These are phyloP conservation scores for Phrynosoma blainvillii DNA, from an alignment of 2,113 vertebrate genomes.

Conservation along the genomic window DNA sequence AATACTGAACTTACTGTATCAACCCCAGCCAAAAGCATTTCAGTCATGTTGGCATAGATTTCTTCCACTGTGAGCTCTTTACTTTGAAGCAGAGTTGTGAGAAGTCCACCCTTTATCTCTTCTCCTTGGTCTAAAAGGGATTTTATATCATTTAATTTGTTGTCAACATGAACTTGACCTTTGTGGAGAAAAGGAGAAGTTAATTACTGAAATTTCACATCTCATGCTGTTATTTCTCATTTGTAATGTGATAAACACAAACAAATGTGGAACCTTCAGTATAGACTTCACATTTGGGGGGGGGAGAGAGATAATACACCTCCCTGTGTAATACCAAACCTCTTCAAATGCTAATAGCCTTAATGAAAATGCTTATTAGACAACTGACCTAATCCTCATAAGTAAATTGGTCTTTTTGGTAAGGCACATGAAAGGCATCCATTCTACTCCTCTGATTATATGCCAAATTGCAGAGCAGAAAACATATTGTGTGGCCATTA, in stretches of 20 bases:
- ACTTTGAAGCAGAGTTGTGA: constrained; percentile 86
- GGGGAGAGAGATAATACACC: no score
- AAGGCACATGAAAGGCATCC: no score
- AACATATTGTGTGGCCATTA: no score
- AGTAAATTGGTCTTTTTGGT: neutral
- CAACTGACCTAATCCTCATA: neutral
- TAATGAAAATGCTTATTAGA: neutral
- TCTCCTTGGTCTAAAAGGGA: constrained; percentile 77
- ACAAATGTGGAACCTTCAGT: neutral
- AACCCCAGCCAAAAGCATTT: constrained; percentile 94
- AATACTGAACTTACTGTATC: constrained; percentile 82
- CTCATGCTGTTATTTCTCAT: neutral
- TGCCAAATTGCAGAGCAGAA: no score
- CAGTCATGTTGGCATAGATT: constrained; percentile 91
- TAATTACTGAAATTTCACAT: constrained; percentile 31
- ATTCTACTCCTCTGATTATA: no score
- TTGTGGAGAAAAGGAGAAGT: constrained; percentile 53
- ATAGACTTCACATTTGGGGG: neutral
- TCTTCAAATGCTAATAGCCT: no score
- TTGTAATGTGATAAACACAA: neutral
- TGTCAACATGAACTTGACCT: constrained; percentile 89
- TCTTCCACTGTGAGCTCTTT: constrained; percentile 90
- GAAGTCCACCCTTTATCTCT: constrained; percentile 84
- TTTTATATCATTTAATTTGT: constrained; percentile 81
- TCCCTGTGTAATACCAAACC: neutral